Evolutionary conservation across 1,140 invertebrate species (phyloP), one percentile per base, ranked within the genome.

Genomic region (Condylostylus longicornis): DNA sequence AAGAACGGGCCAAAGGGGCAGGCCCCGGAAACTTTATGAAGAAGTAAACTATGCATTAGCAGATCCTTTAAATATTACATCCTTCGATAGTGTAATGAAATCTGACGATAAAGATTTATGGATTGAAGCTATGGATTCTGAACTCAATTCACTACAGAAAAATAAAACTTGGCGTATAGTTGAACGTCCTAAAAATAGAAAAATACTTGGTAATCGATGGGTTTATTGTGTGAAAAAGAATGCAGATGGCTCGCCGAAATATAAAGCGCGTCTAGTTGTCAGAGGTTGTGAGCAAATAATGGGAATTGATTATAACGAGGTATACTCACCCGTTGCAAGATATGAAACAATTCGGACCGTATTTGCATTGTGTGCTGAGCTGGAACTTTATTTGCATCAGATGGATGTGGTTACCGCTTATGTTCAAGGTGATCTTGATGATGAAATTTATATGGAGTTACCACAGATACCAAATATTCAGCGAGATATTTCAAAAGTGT

Each of bases 91-190:
- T 30, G 54, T 52, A 13, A 29, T 57, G 13, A 40, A 41, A 7
- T 40, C 42, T 18, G 13, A 43, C n/a, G 23, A 55, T 28, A 41
- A 36, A 13, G 37, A 41, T 14, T 38, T 54, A 29, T 64, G 55
- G 54, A 47, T 41, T 25, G 22, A 43, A 28, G 57, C 60, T 4
- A 62, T 65, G 52, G 19, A 51, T 28, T 42, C 54, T 14, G 56
- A 65, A 42, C 48, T 48, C 18, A 42, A 53, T 9, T 55, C 55
- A 8, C 42, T 64, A 8, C 41, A 41, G 12, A 38, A 51, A 36
- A 58, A 59, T 49, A 43, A 63, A 6, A 57, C 50, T 6, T 66
- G 58, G 61, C 36, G 33, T 9, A 34, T 65, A n/a, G 51, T 52
- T 3, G 38, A 59, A 5, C 21, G 41, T 25, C 61, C 55, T 6